Evolutionary conservation across 2,888 invertebrate genomes (phyloP).

Genomic region (Ryuthela nishihirai): DNA sequence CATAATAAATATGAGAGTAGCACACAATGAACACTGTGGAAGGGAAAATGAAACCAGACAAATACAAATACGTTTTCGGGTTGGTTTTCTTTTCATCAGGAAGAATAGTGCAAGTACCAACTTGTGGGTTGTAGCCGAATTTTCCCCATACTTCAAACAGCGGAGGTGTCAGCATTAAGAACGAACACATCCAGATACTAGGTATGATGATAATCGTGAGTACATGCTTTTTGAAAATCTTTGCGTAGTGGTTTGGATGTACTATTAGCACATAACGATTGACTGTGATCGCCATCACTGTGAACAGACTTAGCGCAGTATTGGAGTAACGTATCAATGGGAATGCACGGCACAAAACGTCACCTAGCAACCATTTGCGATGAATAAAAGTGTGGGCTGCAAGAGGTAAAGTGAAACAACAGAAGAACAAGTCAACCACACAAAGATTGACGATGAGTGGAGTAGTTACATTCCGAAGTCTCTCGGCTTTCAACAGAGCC

Average conservation of each 20-base stretch:
- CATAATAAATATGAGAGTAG: conserved; percentile 69
- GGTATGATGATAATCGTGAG: conserved; percentile 76
- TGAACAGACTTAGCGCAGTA: conserved; percentile 77
- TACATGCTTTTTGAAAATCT: conserved; percentile 63
- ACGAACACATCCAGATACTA: conserved; percentile 70
- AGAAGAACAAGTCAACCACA: conserved; percentile 79
- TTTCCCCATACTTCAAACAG: conserved; percentile 77
- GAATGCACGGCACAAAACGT: conserved; percentile 72
- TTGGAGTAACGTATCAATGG: conserved; percentile 86
- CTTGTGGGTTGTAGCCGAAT: conserved; percentile 69
- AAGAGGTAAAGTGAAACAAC: conserved; percentile 74
- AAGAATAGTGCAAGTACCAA: conserved; percentile 84
- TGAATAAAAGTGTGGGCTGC: conserved; percentile 73
- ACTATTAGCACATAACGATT: conserved; percentile 63
- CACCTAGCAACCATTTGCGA: conserved; percentile 74
- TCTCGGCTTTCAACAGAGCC: conserved; percentile 69
- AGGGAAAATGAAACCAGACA: conserved; percentile 75
- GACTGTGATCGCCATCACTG: conserved; percentile 84
- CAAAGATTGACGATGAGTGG: conserved; percentile 81
- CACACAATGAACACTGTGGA: conserved; percentile 78
- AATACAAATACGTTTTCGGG: conserved; percentile 70
- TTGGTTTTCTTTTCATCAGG: conserved; percentile 67
- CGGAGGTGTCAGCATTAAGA: conserved; percentile 68
- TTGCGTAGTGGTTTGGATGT: background rate
- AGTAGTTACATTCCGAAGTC: conserved; percentile 77